Evolutionary conservation across 2,888 invertebrate species (phyloP).

Genomic region (Tanypteryx hageni): DNA sequence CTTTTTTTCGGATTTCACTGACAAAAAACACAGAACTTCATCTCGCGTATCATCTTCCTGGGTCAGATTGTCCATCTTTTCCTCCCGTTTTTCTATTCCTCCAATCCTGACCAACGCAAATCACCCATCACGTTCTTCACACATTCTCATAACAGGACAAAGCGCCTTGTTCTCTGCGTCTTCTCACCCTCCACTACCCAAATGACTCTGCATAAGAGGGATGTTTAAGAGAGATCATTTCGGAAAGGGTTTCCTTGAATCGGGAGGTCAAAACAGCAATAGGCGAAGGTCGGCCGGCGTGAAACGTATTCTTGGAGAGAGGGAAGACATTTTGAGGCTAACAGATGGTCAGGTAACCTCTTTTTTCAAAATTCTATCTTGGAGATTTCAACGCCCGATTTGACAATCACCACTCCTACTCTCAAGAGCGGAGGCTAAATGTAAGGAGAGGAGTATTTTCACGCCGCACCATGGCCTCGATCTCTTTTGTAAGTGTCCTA

Average conservation of each 20-base stretch:
- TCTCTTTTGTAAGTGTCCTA: too few species aligned
- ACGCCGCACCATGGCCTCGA: too few species aligned
- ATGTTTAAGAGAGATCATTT: background rate
- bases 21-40: background rate
- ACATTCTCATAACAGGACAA: background rate
- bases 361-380: background rate
- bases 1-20: background rate
- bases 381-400: too few species aligned
- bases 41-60: background rate
- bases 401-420: too few species aligned
- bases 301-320: background rate
- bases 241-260: background rate
- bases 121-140: background rate
- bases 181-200: background rate
- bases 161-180: background rate
- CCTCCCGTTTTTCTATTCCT: background rate
- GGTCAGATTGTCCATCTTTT: background rate
- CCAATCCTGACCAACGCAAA: background rate
- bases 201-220: background rate
- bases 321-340: background rate
- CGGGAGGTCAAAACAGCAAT: background rate
- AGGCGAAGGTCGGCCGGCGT: background rate
- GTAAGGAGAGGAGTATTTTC: too few species aligned
- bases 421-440: too few species aligned
- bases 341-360: background rate